Percentiles rank a stretch among this genome's conserved stretches.
Evolutionary conservation across 2,888 invertebrate species (phyloP).

Genomic region (Elegia similella): DNA sequence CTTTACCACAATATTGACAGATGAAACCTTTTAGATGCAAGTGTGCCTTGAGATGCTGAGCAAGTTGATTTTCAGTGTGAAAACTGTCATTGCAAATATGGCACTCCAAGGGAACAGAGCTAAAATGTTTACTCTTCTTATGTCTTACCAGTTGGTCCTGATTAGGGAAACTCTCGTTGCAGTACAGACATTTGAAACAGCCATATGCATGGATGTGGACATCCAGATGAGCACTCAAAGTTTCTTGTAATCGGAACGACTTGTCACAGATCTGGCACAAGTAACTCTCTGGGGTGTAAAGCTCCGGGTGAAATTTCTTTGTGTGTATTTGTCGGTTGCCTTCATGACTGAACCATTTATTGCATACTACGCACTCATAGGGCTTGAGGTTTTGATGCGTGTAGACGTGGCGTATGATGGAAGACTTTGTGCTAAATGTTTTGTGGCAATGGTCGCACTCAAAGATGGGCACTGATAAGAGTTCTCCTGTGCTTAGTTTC

Average conservation of each 20-base stretch:
- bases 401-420: constrained; percentile 85
- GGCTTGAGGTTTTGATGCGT: constrained; percentile 85
- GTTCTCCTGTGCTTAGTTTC: constrained; percentile 41
- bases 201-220: constrained; percentile 82
- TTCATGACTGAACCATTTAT: constrained; percentile 83
- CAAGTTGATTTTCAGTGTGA: constrained; percentile 84
- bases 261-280: constrained; percentile 89
- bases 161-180: constrained; percentile 56
- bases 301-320: constrained; percentile 75
- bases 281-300: constrained; percentile 56
- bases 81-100: constrained; percentile 87
- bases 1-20: constrained; percentile 90
- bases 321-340: constrained; percentile 85
- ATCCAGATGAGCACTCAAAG: constrained; percentile 86
- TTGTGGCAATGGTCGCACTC: constrained; percentile 84
- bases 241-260: constrained; percentile 88
- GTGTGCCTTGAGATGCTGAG: constrained; percentile 86
- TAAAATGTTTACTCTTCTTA: constrained; percentile 85
- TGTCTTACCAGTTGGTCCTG: constrained; percentile 81
- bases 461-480: constrained; percentile 41
- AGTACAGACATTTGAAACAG: constrained; percentile 86
- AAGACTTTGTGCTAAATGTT: constrained; percentile 83
- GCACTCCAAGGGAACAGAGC: constrained; percentile 87
- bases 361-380: constrained; percentile 83
- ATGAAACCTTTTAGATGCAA: constrained; percentile 88